These are phyloP conservation scores for Himantopus leucocephalus DNA, from an alignment of 2,113 vertebrate species.

Conservation along the genomic window DNA sequence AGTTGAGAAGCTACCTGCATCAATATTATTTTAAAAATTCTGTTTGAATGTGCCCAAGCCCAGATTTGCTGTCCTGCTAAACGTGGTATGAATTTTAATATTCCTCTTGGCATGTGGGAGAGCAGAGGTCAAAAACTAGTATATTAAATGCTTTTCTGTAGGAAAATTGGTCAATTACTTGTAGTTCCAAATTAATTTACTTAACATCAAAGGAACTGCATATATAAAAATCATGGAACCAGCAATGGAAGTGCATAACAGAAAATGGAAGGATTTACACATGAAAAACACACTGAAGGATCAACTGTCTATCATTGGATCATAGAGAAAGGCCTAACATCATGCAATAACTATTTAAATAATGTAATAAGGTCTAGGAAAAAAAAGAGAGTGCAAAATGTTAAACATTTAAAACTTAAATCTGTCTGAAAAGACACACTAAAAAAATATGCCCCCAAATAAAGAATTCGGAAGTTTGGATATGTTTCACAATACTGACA, in stretches of 20 bases:
- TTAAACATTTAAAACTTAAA: not conserved
- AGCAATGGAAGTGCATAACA: not conserved
- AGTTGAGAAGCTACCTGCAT: not conserved
- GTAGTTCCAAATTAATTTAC: not conserved
- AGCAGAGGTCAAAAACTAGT: not conserved
- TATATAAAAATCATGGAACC: not conserved
- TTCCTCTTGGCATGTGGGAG: not conserved
- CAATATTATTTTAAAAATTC: not conserved
- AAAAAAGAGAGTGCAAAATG: not conserved
- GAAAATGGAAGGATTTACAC: conserved; percentile 4
- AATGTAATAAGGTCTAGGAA: not conserved
- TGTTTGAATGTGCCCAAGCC: not conserved
- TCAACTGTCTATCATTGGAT: not conserved
- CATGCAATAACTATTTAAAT: not conserved
- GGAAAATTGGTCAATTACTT: not conserved
- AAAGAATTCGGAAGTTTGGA: not conserved
- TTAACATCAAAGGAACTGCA: not conserved
- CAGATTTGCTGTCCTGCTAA: not conserved
- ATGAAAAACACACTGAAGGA: not conserved
- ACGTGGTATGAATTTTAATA: not conserved
- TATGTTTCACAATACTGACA: not conserved
- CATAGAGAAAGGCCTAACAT: not conserved
- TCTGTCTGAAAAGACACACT: not conserved
- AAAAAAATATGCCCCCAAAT: not conserved
- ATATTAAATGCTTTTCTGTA: not conserved